phyloP scores from a whole-genome alignment of 2,797 vertebrate genomes.

The Synanceia verrucosa region DNA sequence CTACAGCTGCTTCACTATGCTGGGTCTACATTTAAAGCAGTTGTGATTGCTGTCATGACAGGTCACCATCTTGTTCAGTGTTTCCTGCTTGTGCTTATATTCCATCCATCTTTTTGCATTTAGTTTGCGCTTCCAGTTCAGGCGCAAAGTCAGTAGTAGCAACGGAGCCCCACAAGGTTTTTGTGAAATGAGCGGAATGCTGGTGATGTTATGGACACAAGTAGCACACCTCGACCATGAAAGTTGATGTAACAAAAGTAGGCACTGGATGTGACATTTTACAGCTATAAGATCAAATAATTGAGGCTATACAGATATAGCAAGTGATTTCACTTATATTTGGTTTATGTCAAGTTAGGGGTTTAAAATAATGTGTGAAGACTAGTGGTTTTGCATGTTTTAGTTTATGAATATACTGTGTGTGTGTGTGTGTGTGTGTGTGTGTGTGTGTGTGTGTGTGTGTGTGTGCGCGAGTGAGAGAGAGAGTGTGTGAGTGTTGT shows the following conservation, averaged over 20 bases:
- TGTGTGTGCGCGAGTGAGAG: no score
- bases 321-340: slow-evolving; percentile 10
- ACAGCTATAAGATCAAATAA: slow-evolving; percentile 4
- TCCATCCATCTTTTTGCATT: slow-evolving; percentile 79
- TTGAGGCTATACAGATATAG: not conserved
- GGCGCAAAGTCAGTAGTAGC: slow-evolving; percentile 30
- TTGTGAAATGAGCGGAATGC: slow-evolving; percentile 43
- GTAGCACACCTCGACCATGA: not conserved
- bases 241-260: not conserved
- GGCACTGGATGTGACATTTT: not conserved
- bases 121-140: slow-evolving; percentile 57
- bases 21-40: slow-evolving; percentile 40
- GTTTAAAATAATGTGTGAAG: not conserved
- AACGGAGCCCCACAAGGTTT: slow-evolving; percentile 11
- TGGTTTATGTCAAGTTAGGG: not conserved
- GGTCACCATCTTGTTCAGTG: slow-evolving; percentile 71
- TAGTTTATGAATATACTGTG: not conserved
- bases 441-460: no score
- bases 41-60: slow-evolving; percentile 46
- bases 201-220: slow-evolving; percentile 9
- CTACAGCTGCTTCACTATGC: slow-evolving; percentile 55
- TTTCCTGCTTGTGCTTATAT: slow-evolving; percentile 79
- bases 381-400: slow-evolving; percentile 35
- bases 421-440: no score
- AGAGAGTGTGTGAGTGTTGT: not conserved